A percentile compares a stretch with the other conserved stretches of the same genome.
phyloP scores from a whole-genome alignment of 2,113 vertebrate species.

The Lepus americanus region DNA sequence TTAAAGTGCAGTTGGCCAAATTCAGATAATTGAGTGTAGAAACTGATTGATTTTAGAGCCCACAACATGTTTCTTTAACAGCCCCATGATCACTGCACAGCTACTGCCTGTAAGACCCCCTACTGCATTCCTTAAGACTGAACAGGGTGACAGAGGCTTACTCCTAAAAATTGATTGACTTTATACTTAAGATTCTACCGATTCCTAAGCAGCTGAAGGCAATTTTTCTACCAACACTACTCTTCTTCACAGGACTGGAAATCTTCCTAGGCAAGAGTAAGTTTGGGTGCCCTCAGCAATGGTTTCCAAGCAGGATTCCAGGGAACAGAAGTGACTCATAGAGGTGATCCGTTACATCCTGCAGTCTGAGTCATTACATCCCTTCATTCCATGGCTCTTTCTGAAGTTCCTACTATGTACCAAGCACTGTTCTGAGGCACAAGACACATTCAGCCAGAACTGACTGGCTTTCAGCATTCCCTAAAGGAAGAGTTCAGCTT shows the following conservation, averaged over 20 bases:
- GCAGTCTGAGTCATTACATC: slow-evolving; percentile 1
- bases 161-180: neutral
- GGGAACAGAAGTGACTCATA: neutral
- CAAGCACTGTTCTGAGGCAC: neutral
- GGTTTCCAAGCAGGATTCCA: neutral
- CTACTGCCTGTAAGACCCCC: neutral
- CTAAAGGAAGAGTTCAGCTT: neutral
- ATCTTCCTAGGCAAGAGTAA: neutral
- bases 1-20: slow-evolving; percentile 16
- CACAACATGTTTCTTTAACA: slow-evolving; percentile 10
- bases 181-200: neutral
- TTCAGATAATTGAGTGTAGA: neutral
- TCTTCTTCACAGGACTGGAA: neutral
- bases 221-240: neutral
- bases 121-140: neutral
- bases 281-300: neutral
- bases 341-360: neutral
- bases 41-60: neutral
- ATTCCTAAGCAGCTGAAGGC: neutral
- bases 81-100: neutral
- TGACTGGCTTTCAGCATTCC: neutral
- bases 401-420: neutral
- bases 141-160: neutral
- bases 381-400: slow-evolving; percentile 2
- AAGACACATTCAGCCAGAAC: neutral